These are phyloP conservation scores for Hydra vulgaris DNA, from an alignment of 30 jellyfish, hydroid and myxozoan species.

Conservation along the genomic window DNA sequence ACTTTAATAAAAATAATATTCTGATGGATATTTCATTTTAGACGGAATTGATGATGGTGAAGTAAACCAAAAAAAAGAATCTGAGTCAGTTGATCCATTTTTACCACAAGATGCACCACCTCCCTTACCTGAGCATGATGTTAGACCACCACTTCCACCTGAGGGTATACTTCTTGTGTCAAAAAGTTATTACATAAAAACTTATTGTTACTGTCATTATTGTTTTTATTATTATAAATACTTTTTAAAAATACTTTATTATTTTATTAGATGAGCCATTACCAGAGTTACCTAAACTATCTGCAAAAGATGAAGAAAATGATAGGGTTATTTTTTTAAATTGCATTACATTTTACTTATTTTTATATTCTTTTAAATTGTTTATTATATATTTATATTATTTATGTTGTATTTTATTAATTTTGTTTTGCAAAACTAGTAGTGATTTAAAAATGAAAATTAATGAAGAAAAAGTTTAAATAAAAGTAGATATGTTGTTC, in stretches of 20 bases:
- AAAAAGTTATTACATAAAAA: not conserved
- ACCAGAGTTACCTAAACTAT: slow-evolving; percentile 23
- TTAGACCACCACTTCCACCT: slow-evolving; percentile 33
- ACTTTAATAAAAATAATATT: not conserved
- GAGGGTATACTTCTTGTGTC: slow-evolving; percentile 7
- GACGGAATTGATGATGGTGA: slow-evolving; percentile 16
- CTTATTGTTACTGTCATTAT: not conserved
- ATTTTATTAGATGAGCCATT: slow-evolving; percentile 27
- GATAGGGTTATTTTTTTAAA: slow-evolving; percentile 6
- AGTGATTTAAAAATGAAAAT: no score
- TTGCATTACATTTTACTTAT: not conserved
- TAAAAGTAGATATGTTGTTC: no score
- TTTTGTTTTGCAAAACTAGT: no score
- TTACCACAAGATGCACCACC: slow-evolving; percentile 60
- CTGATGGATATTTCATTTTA: not conserved
- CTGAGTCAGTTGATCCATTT: not conserved
- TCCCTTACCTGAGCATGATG: slow-evolving; percentile 61
- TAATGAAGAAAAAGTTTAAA: no score
- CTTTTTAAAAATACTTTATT: not conserved
- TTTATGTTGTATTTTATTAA: no score
- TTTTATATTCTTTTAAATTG: not conserved
- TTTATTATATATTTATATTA: no score
- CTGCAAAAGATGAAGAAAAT: slow-evolving; percentile 22
- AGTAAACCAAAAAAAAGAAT: not conserved
- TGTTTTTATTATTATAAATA: not conserved